Evolutionary conservation across 1,140 invertebrate species (phyloP), one percentile per base, ranked within the genome.

Genomic region (Oedothorax gibbosus): DNA sequence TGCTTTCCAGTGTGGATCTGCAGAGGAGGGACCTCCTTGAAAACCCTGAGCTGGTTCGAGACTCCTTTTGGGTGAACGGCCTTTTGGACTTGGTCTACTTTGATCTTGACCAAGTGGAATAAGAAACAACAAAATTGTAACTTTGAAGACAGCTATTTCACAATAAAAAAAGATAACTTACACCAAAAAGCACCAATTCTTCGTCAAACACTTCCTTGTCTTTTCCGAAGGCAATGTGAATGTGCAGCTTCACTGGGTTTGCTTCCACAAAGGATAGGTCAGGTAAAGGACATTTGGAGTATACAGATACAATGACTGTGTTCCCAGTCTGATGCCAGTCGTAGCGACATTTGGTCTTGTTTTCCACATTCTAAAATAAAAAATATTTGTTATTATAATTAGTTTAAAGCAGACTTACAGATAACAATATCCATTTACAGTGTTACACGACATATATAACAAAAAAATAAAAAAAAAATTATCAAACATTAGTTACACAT

Each of bases 241-340:
- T 92, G 72, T 94, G 93, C 7, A 99, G 90, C 54, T 94, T 92
- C 50, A 99, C 93, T 35, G 95, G 95, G 91, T 97, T 99, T 0
- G 96, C 90, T 91, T 96, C 94, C 11, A 99, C 91, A 64, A 87
- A 90, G 64, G 95, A 96, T 76, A 92, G 89, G 51, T 92, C 91
- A 56, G 96, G 96, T 88, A 97, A 92, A 89, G 97, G 96, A 83
- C 95, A 94, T 90, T 99, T 99, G 1, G 95, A 95, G 91, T 96
- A 99, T 73, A 99, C 92, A 66, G 96, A 95, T 49, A 98, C 92
- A 86, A 95, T 93, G 0, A 98, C 94, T 90, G 93, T 91, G 6
- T 92, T 92, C 11, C 93, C 94, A 14, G 96, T 98, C 91, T 98
- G 97, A 91, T 97, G 95, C 95, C 96, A 99, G 90, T 99, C 98